Percentiles rank a stretch among this genome's conserved stretches.
Conservation (phyloP, 2,113 vertebrate species). For the Columbina picui region DNA sequence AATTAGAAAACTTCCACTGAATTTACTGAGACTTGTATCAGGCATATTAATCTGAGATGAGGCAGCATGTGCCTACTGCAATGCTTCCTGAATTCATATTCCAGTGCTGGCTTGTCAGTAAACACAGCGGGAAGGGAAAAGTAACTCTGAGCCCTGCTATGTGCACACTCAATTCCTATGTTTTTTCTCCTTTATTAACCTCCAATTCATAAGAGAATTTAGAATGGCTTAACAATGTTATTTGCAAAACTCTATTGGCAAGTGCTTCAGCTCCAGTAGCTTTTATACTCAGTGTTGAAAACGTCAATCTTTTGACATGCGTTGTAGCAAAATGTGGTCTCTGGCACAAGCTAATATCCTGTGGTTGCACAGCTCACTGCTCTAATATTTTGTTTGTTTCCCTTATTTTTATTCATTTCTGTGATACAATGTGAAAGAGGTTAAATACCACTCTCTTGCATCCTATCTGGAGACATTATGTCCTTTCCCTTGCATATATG, state of each 20-base stretch:
- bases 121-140: background rate
- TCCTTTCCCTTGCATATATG: background rate
- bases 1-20: background rate
- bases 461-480: background rate
- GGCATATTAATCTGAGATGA: background rate
- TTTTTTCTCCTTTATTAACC: background rate
- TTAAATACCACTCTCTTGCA: background rate
- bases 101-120: background rate
- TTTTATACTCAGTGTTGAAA: background rate
- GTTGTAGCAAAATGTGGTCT: background rate
- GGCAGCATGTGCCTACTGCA: background rate
- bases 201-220: background rate
- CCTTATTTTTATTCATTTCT: background rate
- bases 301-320: background rate
- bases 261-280: background rate
- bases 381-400: background rate
- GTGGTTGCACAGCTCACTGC: background rate
- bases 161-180: background rate
- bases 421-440: background rate
- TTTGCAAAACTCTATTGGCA: background rate
- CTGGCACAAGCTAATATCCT: background rate
- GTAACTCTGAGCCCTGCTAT: background rate
- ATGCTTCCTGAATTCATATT: background rate
- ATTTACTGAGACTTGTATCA: background rate
- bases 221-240: background rate